Base-by-base conservation (phyloP, 2,113 vertebrate species). In the Alethe castanea region DNA sequence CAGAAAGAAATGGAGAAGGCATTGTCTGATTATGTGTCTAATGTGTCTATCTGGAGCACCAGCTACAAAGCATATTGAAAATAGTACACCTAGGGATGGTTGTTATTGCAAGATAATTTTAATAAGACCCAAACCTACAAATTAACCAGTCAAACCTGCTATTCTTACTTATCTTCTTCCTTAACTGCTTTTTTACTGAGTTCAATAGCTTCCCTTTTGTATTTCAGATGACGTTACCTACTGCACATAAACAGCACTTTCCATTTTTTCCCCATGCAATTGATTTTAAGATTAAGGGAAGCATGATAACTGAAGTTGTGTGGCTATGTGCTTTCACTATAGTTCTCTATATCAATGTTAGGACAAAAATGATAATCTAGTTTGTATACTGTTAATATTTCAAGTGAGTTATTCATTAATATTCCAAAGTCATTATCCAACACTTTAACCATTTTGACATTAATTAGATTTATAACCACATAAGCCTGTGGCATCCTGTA, bases 401-500 rank as follows among this genome's bases (percentile, higher is more conserved):
- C 25, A 90, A 93, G 92, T 67, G 40, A 78, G 40, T 16, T 11
- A 52, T 70, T 90, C 25, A 91, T 95, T 92, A 91, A 61, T 88
- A 90, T 92, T 93, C 82, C 33, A 57, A 74, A 83, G 44, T 66
- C 6, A 78, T 92, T 94, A 90, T 70, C 60, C 22, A 71, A 57
- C 44, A 57, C 33, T 92, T 82, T 57, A 94, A 92, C 86, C 24
- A 56, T 94, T 92, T 92, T 90, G 84, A 88, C 92, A 90, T 94
- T 70, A 94, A 93, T 95, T 95, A 93, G 59, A 92, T 96, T 93
- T 92, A 81, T 89, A 90, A 94, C 31, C 35, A 85, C 33, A 62
- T 65, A 65, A 87, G 70, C 76, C 94, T 94, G 76, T 91, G 84
- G 89, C 84, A 62, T 88, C 44, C 86, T 85, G 64, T 91, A 92